Evolutionary conservation across 1,140 invertebrate species (phyloP).

Genomic region (Rhyzopertha dominica): DNA sequence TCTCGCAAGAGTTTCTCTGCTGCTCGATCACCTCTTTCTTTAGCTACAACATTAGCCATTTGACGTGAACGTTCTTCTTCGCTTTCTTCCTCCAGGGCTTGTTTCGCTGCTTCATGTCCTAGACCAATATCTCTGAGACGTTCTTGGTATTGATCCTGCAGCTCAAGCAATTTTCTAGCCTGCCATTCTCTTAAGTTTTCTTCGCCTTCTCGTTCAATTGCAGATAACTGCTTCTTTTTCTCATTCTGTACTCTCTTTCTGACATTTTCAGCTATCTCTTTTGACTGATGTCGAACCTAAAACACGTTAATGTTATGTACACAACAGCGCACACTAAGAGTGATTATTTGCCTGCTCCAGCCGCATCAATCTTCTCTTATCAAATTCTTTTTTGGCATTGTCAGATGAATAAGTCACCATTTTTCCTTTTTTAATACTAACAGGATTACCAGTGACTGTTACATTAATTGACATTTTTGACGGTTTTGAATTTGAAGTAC

Average conservation of each 20-base stretch:
- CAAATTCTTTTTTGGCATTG: conserved; percentile 48
- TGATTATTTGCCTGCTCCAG: conserved; percentile 49
- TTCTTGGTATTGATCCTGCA: conserved; percentile 49
- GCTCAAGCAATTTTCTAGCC: conserved; percentile 45
- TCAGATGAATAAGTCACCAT: conserved; percentile 47
- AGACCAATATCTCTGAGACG: conserved; percentile 50
- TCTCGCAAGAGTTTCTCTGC: conserved; percentile 37
- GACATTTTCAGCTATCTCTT: conserved; percentile 49
- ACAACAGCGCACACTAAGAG: too few relatives aligned
- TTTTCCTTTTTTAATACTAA: conserved; percentile 46
- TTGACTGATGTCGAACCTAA: conserved; percentile 52
- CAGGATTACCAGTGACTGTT: conserved; percentile 49
- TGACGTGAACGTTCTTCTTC: conserved; percentile 35
- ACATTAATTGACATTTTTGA: conserved; percentile 52
- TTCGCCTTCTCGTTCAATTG: conserved; percentile 45
- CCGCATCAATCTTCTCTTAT: conserved; percentile 51
- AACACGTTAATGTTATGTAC: too few relatives aligned
- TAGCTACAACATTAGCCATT: conserved; percentile 35
- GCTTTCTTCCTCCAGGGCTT: conserved; percentile 39
- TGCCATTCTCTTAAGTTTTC: conserved; percentile 46
- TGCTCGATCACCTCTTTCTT: conserved; percentile 46
- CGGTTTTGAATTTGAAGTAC: too few relatives aligned
- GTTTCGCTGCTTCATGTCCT: conserved; percentile 45
- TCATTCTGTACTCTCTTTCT: conserved; percentile 47
- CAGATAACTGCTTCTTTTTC: conserved; percentile 43